Base-by-base conservation (phyloP, 2,888 invertebrate species). In the Microdon myrmicae region DNA sequence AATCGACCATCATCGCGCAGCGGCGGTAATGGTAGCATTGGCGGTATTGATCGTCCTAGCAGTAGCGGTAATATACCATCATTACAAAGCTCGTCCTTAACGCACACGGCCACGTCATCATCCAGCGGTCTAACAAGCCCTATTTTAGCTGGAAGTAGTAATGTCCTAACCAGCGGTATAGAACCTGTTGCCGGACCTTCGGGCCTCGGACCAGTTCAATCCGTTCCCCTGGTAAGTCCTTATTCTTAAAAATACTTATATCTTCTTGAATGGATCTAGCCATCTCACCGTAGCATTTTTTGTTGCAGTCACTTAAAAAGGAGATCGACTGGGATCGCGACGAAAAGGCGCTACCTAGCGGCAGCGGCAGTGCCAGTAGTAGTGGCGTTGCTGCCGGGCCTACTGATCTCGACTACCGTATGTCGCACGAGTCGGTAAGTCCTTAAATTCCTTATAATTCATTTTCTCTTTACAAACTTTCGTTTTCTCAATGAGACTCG, bases 251-350 rank as follows among this genome's bases (percentile, higher is more conserved):
- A 12, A 37, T 38, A 67, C 54, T 32, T 38, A 20, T 55, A 28
- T 45, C 13, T 9, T 39, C 25, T 31, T 44, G 60, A 64, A 64
- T 58, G 51, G 64, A 38, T 64, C 43, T 47, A 53, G 53, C 47
- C 39, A 54, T 68, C 67, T 66, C 59, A 67, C 56, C 54, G 56
- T 45, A 59, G 53, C 56, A 67, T 68, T 58, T 69, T 54, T 53
- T 67, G 9, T 70, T 70, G 47, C 84, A 93, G 93, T 92, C 92
- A 69, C 82, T 93, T 75, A 93, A 93, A 80, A 93, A 93, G 82
- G 92, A 93, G 84, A 87, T 90, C 73, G 92, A 92, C 77, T 92
- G 90, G 89, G 89, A 90, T 74, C 82, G 89, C 75, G 92, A 92
- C 72, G 91, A 92, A 51, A 90, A 90, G 79, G 85, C 85, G 73